phyloP scores from a whole-genome alignment of 64 coral and sea anemone species.

The Montipora sp. region DNA sequence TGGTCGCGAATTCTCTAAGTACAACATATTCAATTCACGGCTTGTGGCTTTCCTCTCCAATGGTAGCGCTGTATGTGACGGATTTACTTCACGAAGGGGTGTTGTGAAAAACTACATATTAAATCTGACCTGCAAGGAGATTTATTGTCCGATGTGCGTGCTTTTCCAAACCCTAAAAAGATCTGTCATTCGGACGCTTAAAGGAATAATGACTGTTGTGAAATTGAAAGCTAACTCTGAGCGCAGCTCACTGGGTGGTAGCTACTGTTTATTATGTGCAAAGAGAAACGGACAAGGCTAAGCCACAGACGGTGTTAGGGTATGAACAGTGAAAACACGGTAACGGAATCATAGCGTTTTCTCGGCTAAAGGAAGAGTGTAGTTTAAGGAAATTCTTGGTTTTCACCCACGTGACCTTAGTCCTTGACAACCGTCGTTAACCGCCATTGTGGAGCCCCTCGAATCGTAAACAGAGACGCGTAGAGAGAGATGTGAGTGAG shows the following conservation, averaged over 20 bases:
- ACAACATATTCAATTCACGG: neutral
- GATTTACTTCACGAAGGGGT: neutral
- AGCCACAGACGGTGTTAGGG: neutral
- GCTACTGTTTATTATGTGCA: slow-evolving; percentile 26
- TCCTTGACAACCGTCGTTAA: too few species aligned
- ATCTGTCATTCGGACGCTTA: slow-evolving; percentile 52
- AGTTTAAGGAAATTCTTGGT: neutral
- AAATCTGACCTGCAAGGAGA: slow-evolving; percentile 18
- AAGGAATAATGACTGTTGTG: slow-evolving; percentile 38
- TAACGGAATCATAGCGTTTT: neutral
- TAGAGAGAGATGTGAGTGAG: too few species aligned
- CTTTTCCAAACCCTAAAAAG: neutral
- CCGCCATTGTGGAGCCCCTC: too few species aligned
- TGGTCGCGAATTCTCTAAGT: neutral
- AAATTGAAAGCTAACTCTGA: neutral
- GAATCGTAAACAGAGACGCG: too few species aligned
- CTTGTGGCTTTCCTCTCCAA: neutral
- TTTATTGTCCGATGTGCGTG: neutral
- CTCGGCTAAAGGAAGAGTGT: neutral
- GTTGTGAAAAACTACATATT: neutral
- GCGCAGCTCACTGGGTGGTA: slow-evolving; percentile 18
- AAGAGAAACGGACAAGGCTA: slow-evolving; percentile 35
- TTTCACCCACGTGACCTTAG: too few species aligned
- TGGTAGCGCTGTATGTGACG: neutral
- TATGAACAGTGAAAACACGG: neutral